These are phyloP conservation scores for Smutsia gigantea DNA, from an alignment of 2,797 vertebrate genomes.

Conservation along the genomic window DNA sequence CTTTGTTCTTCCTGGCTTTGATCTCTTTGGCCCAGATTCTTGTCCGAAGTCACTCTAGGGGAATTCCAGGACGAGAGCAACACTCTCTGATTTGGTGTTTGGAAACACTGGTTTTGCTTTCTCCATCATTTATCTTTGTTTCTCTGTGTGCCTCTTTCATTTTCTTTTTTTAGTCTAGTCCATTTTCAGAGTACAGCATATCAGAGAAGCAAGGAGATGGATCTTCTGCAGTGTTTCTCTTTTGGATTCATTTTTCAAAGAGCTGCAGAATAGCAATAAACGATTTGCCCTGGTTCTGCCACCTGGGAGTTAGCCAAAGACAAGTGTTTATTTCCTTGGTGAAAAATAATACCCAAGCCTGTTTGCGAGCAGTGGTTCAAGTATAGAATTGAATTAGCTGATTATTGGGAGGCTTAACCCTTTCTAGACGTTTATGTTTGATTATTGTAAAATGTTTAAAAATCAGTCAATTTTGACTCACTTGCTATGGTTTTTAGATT, in stretches of 20 bases:
- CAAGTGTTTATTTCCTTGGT: conserved; percentile 71
- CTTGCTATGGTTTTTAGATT: conserved; percentile 37
- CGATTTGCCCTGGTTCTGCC: conserved; percentile 49
- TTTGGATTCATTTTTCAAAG: conserved; percentile 77
- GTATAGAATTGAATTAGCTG: conserved; percentile 38
- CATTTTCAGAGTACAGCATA: conserved; percentile 47
- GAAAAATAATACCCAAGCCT: conserved; percentile 69
- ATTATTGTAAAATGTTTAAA: conserved; percentile 42
- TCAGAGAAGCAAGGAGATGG: conserved; percentile 50
- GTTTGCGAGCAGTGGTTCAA: conserved; percentile 51
- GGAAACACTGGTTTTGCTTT: conserved; percentile 50
- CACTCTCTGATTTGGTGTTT: conserved; percentile 53
- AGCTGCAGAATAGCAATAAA: conserved; percentile 60
- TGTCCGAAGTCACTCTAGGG: conserved; percentile 71
- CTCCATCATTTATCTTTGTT: conserved; percentile 56
- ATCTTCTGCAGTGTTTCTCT: conserved; percentile 46
- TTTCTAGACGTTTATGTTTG: conserved; percentile 46
- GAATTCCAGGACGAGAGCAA: conserved; percentile 66
- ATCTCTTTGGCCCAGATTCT: conserved; percentile 71
- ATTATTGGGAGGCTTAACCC: conserved; percentile 1
- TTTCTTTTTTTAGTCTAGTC: conserved; percentile 44
- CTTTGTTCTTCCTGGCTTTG: conserved; percentile 78
- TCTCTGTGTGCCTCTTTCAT: background rate
- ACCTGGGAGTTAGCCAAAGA: conserved; percentile 63
- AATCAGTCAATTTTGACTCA: background rate